Evolutionary conservation across 2,888 invertebrate species (phyloP).

Genomic region (Ectemnius lituratus): DNA sequence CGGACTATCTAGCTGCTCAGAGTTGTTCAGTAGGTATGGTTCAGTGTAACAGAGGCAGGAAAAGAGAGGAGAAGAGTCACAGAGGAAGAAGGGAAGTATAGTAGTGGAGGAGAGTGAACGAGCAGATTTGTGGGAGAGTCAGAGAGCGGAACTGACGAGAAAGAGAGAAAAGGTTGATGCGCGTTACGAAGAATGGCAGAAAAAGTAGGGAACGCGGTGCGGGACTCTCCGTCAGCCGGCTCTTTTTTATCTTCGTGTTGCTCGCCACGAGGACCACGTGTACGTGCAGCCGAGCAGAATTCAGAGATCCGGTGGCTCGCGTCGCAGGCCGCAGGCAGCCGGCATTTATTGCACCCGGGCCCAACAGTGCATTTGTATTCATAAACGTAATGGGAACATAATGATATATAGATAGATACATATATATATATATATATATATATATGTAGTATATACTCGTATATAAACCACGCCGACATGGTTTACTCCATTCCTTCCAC

Average conservation of each 20-base stretch:
- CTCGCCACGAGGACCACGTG: slow-evolving; percentile 37
- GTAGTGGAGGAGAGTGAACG: slow-evolving; percentile 21
- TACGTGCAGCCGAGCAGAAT: slow-evolving; percentile 49
- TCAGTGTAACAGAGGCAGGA: too few species aligned
- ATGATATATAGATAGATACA: slow-evolving; percentile 51
- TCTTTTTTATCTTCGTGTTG: slow-evolving; percentile 50
- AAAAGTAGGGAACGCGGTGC: slow-evolving; percentile 40
- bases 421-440: too few species aligned
- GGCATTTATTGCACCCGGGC: slow-evolving; percentile 70
- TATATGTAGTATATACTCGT: too few species aligned
- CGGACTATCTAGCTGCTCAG: not conserved
- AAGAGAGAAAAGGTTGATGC: slow-evolving; percentile 4
- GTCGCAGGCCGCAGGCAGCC: slow-evolving; percentile 28
- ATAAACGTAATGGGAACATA: slow-evolving; percentile 73
- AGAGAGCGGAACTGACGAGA: slow-evolving; percentile 6
- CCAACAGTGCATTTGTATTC: slow-evolving; percentile 74
- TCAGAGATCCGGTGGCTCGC: slow-evolving; percentile 57
- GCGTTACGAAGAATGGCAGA: slow-evolving; percentile 27
- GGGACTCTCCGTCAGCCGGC: slow-evolving; percentile 7
- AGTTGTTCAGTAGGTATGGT: too few species aligned
- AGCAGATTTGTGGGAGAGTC: slow-evolving; percentile 6
- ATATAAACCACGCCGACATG: slow-evolving; percentile 42
- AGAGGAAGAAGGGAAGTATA: too few species aligned
- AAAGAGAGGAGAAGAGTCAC: too few species aligned
- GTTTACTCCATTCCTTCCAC: slow-evolving; percentile 61